Evolutionary conservation across 1,140 invertebrate genomes (phyloP), one percentile per base, ranked within the genome.

Genomic region (Brachystomella parvula): DNA sequence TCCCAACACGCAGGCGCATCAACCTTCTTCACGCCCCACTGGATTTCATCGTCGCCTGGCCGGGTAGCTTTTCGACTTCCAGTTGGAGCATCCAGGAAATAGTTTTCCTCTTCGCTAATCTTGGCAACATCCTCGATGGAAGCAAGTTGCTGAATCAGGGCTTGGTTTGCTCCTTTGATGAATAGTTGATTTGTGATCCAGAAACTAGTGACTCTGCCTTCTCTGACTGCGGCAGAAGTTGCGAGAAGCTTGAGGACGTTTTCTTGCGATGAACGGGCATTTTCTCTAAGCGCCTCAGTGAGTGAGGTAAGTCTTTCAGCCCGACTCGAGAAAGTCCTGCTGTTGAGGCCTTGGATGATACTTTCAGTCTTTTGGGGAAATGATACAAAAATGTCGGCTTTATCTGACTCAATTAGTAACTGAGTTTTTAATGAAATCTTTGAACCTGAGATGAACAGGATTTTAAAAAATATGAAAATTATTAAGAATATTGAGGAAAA

Each of bases 101-200:
- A 53, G 24, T 53, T 53, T 24, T 9, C 49, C 24, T 62, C 60
- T 24, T 39, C 60, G 9, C 31, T 6, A 26, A 62, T 47, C 3
- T 35, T 39, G 12, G n/a, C 17, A 26, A 62, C 33, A 15, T 21
- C 60, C 6, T 39, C n/a, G 2, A 62, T 15, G 24, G 3, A 15
- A 15, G 3, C 2, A 39, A 62, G 15, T 12, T 28, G 15, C 19
- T 39, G 6, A 29, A 62, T 29, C 3, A 62, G 2, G 9, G 12
- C 33, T 12, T 12, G 26, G 2, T 9, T 44, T 9, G 60, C 60
- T 28, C 60, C 60, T 15, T 12, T 39, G 2, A 62, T 47, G 35
- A 35, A 62, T 12, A 62, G 12, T 62, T 62, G 60, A 29, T 62
- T 62, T 19, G 33, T 24, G 28, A 62, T 47, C 60, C 60, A 62